Percentiles rank a stretch among this genome's conserved stretches.
Evolutionary conservation across 2,888 invertebrate species (phyloP).

Genomic region (Trissolcus japonicus): DNA sequence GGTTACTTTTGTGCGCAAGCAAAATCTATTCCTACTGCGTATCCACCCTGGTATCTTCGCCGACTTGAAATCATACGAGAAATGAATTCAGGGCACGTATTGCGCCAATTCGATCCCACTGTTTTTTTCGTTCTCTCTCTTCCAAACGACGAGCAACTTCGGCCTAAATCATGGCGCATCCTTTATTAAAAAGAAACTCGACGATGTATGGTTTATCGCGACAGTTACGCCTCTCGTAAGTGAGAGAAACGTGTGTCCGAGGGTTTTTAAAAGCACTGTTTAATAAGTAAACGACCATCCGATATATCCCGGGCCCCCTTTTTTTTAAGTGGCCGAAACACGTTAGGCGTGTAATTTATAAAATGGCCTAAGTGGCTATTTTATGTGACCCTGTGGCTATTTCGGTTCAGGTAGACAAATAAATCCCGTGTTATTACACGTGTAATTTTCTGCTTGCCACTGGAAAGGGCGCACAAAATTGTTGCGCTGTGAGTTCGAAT

Average conservation of each 20-base stretch:
- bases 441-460: conserved; percentile 25
- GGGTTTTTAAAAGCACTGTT: conserved; percentile 37
- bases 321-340: conserved; percentile 32
- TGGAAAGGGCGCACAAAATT: background rate
- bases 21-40: conserved; percentile 51
- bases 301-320: background rate
- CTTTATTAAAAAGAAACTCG: conserved; percentile 68
- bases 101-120: conserved; percentile 52
- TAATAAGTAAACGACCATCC: conserved; percentile 40
- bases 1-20: conserved; percentile 55
- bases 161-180: conserved; percentile 70
- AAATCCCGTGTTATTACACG: conserved; percentile 40
- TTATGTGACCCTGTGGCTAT: conserved; percentile 39
- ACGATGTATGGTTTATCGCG: conserved; percentile 66
- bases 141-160: conserved; percentile 60
- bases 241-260: conserved; percentile 40
- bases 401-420: conserved; percentile 33
- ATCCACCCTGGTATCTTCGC: conserved; percentile 45
- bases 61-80: conserved; percentile 42
- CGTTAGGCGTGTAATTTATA: conserved; percentile 39
- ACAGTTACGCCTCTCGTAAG: conserved; percentile 51
- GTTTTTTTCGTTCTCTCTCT: conserved; percentile 51
- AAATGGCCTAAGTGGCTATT: conserved; percentile 24
- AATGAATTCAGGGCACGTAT: conserved; percentile 55
- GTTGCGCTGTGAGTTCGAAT: background rate